These are phyloP conservation scores for Champsocephalus gunnari DNA, from an alignment of 2,797 vertebrate genomes.

Conservation along the genomic window DNA sequence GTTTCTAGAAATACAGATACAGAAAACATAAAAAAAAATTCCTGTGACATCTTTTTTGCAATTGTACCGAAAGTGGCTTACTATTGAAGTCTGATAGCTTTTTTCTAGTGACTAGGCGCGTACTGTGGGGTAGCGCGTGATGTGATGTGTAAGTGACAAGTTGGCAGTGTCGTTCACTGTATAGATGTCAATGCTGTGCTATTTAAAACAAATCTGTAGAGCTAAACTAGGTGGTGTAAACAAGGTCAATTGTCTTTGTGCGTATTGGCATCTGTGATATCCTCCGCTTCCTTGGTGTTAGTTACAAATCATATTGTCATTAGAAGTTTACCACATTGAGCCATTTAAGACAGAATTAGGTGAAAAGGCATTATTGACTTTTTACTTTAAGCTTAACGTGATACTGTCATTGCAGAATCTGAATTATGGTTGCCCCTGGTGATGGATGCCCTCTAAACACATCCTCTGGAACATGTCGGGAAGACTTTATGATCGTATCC, in stretches of 20 bases:
- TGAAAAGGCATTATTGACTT: constrained; percentile 41
- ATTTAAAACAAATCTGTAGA: constrained; percentile 86
- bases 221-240: constrained; percentile 86
- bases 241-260: constrained; percentile 83
- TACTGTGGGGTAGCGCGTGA: constrained; percentile 86
- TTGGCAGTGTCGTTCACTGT: constrained; percentile 88
- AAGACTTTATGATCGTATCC: constrained; percentile 40
- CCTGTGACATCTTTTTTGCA: constrained; percentile 96
- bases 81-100: constrained; percentile 91
- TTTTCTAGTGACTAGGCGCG: constrained; percentile 90
- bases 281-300: constrained; percentile 78
- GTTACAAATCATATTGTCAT: constrained; percentile 75
- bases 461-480: constrained; percentile 33
- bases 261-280: constrained; percentile 82
- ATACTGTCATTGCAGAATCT: constrained; percentile 35
- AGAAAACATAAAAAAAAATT: constrained; percentile 80
- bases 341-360: constrained; percentile 62
- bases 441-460: constrained; percentile 59
- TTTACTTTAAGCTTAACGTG: constrained; percentile 31
- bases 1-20: constrained; percentile 93
- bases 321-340: constrained; percentile 69
- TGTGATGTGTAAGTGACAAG: constrained; percentile 91
- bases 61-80: constrained; percentile 99
- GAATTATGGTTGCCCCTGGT: constrained; percentile 47
- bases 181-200: constrained; percentile 89